phyloP scores from a whole-genome alignment of 2,113 vertebrate genomes.

The Antechinus stuartii region DNA sequence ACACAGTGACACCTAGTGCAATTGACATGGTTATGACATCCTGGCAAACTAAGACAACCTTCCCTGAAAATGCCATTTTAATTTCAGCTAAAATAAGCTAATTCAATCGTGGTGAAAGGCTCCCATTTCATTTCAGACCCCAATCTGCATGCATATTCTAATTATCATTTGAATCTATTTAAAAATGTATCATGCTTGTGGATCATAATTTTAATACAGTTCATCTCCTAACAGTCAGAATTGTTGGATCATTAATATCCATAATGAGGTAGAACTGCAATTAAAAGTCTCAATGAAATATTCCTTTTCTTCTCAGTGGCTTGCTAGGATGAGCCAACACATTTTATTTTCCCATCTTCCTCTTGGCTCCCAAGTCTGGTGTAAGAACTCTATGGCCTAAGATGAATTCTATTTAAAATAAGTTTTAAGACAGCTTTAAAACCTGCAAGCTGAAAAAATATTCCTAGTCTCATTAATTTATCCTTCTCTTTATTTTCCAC shows the following conservation, averaged over 20 bases:
- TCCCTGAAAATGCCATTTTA: slow-evolving; percentile 36
- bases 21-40: neutral
- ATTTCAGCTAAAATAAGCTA: slow-evolving; percentile 74
- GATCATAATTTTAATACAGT: slow-evolving; percentile 74
- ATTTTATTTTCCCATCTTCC: neutral
- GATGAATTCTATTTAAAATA: slow-evolving; percentile 11
- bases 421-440: neutral
- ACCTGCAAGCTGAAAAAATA: neutral
- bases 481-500: neutral
- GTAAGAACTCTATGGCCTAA: neutral
- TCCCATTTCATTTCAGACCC: slow-evolving; percentile 56
- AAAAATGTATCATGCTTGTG: slow-evolving; percentile 73
- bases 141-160: slow-evolving; percentile 71
- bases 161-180: slow-evolving; percentile 81
- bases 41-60: neutral
- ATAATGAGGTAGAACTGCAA: slow-evolving; percentile 83
- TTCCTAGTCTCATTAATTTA: neutral
- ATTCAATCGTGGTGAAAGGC: slow-evolving; percentile 70
- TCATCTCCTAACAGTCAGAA: slow-evolving; percentile 81
- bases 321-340: neutral
- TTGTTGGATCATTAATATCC: slow-evolving; percentile 83
- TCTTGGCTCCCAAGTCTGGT: neutral
- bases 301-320: neutral
- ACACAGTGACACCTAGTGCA: slow-evolving; percentile 78
- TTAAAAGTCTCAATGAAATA: slow-evolving; percentile 78